Evolutionary conservation across 1,140 invertebrate genomes (phyloP).

Genomic region (Drosophila funebris): DNA sequence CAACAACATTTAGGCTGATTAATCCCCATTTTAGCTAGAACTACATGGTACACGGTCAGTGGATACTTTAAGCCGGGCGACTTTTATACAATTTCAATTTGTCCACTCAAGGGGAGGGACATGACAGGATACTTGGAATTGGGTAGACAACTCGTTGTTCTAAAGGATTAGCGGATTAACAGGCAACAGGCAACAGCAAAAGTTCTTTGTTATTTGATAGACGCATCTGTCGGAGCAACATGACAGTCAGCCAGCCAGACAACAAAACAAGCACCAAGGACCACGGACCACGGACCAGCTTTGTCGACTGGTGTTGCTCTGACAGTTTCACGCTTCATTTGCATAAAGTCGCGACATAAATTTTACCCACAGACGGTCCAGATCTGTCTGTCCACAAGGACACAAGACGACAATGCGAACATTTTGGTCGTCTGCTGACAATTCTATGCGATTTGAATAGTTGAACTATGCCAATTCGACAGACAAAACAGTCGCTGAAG

Average conservation of each 20-base stretch:
- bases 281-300: not conserved
- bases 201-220: slow-evolving; percentile 58
- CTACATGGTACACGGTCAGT: not conserved
- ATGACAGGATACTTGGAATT: not conserved
- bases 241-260: slow-evolving; percentile 47
- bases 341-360: slow-evolving; percentile 74
- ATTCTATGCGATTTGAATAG: slow-evolving; percentile 5
- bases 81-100: slow-evolving; percentile 61
- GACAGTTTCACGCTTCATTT: slow-evolving; percentile 65
- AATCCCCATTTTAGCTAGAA: slow-evolving; percentile 32
- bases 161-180: slow-evolving; percentile 69
- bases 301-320: slow-evolving; percentile 7
- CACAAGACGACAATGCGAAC: slow-evolving; percentile 13
- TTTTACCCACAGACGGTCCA: slow-evolving; percentile 53
- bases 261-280: slow-evolving; percentile 2
- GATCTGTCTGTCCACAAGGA: not conserved
- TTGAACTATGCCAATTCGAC: slow-evolving; percentile 10
- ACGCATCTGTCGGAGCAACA: slow-evolving; percentile 36
- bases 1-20: slow-evolving; percentile 52
- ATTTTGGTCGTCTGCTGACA: slow-evolving; percentile 7
- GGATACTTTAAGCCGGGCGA: slow-evolving; percentile 13
- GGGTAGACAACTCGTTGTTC: slow-evolving; percentile 39
- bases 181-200: slow-evolving; percentile 39
- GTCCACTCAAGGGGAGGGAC: slow-evolving; percentile 36
- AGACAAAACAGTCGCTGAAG: not conserved